Evolutionary conservation across 2,113 vertebrate genomes (phyloP), one percentile per base, ranked within the genome.

Genomic region (Rutilus rutilus): DNA sequence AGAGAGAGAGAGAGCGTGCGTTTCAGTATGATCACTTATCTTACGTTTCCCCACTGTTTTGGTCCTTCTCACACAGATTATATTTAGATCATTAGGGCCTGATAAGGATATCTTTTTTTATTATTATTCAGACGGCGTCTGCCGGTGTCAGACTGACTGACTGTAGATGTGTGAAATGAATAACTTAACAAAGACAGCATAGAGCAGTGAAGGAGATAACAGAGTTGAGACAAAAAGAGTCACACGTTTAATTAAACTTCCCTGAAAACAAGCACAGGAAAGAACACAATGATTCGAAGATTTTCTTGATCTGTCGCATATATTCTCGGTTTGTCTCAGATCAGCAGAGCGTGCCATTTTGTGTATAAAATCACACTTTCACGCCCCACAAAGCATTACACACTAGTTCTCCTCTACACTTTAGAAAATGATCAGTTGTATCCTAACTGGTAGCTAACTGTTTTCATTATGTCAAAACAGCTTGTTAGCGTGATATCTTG

Each of bases 141-240:
- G 47, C 81, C 9, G 65, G 65, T 71, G 67, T 81, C 79, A 81
- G 42, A 73, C 82, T 73, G 67, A 59, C 50, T 57, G 33, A 52
- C 12, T 74, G 67, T 73, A 82, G 80, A 82, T 5, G 67, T 83
- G 65, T 73, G 82, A 83, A 83, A 83, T 54, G 82, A 83, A 73
- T 83, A 83, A 71, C 47, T 83, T 83, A 83, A 74, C 80, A 82
- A 82, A 82, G 62, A 36, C 19, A 19, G 11, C 42, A 30, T 23
- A 82, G 78, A 45, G 39, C 39, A 17, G n/a, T 19, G 45, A 17
- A 50, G 21, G 33, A 82, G 42, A 82, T 82, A 69, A 67, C 42
- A 83, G 14, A 54, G 9, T 25, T 42, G 33, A 69, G 45, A 82
- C 80, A 82, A 69, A 82, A 82, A 64, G 65, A 25, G 50, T 73